These are phyloP conservation scores for Lerema accius DNA, from an alignment of 1,140 invertebrate species.

Conservation along the genomic window DNA sequence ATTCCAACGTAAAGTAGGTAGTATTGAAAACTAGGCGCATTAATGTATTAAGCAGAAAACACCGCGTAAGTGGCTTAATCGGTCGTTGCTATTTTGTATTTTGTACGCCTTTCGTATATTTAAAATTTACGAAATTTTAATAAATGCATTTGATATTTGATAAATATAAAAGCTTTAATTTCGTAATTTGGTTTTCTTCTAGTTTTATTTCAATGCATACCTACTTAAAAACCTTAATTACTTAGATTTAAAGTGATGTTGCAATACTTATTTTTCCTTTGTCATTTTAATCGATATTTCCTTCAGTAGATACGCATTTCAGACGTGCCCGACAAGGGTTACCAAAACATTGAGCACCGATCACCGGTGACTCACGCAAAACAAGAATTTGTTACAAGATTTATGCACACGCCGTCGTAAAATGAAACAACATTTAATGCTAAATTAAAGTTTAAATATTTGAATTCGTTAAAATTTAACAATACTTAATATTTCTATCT, in stretches of 20 bases:
- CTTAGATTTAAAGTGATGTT: too few relatives aligned
- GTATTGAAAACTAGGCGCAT: neutral
- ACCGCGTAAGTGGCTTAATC: constrained; percentile 3
- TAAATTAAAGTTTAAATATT: constrained; percentile 14
- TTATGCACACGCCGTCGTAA: constrained; percentile 21
- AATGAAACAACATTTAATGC: constrained; percentile 19
- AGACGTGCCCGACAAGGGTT: constrained; percentile 15
- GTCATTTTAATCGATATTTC: neutral
- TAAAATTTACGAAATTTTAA: too few relatives aligned
- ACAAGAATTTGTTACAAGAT: constrained; percentile 25
- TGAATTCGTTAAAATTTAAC: neutral
- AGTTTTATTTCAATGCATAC: too few relatives aligned
- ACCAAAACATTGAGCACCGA: constrained; percentile 22
- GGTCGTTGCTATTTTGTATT: neutral
- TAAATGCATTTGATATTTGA: too few relatives aligned
- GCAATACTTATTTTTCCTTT: too few relatives aligned
- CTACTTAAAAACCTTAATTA: too few relatives aligned
- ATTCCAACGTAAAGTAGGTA: constrained; percentile 1
- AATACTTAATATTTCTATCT: too few relatives aligned
- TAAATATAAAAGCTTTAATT: too few relatives aligned
- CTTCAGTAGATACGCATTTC: constrained; percentile 6
- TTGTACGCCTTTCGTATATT: neutral
- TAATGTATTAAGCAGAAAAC: constrained; percentile 2
- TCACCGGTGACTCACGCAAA: constrained; percentile 30
- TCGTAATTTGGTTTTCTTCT: too few relatives aligned